Evolutionary conservation across 2,888 invertebrate species (phyloP), one percentile per base, ranked within the genome.

Genomic region (Alitta virens): DNA sequence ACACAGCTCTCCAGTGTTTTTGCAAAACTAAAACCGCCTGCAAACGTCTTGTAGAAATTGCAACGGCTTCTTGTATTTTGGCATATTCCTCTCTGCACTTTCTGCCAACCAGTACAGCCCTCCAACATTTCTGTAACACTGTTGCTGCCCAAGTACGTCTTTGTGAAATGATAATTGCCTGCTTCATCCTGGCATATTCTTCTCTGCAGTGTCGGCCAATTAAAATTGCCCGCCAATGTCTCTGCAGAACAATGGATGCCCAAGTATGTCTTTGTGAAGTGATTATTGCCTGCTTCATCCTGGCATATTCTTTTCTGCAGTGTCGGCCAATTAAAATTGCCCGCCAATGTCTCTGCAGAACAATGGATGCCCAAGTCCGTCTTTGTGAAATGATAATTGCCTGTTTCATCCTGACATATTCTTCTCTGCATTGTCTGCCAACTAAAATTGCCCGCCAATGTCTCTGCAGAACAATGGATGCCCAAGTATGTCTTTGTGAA

Each of bases 331-430:
- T 3, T 2, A 21, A 24, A 40, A 51, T 21, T 12, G 63, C 54
- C 42, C 73, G 59, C 14, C 62, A 62, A 1, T 33, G 26, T 16
- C 70, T 56, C 54, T 74, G 73, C 1, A 71, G 49, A 14, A 56
- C 43, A 21, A 66, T 54, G n/a, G n/a, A n/a, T n/a, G n/a, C n/a
- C n/a, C n/a, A n/a, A n/a, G n/a, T n/a, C n/a, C n/a, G n/a, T n/a
- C n/a, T n/a, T n/a, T n/a, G n/a, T n/a, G n/a, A n/a, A n/a, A n/a
- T n/a, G n/a, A n/a, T n/a, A 9, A 68, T 70, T 12, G 66, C 66
- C 1, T 18, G 21, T 23, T 21, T 18, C 24, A 33, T 27, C n/a
- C 40, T 56, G 16, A 42, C 42, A 24, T 23, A 56, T 40, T 40
- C 49, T 49, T 51, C 23, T 63, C 60, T 7, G 59, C 64, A 21